These are phyloP conservation scores for Chionis minor DNA, from an alignment of 2,113 vertebrate genomes.

Conservation along the genomic window DNA sequence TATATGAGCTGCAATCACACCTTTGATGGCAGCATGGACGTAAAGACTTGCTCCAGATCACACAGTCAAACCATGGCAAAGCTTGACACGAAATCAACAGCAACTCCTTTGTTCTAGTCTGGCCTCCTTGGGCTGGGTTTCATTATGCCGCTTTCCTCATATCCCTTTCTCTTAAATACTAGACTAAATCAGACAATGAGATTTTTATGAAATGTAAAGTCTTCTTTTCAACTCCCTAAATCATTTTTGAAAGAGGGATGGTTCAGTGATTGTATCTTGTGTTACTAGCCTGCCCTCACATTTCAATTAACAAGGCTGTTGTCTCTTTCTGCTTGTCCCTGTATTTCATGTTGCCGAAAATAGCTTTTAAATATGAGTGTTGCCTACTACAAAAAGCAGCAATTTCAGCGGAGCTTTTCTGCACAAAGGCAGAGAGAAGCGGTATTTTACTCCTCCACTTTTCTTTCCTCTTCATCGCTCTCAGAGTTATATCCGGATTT, in stretches of 20 bases:
- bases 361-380: not conserved
- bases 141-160: constrained; percentile 32
- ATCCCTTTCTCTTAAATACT: constrained; percentile 25
- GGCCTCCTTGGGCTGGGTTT: constrained; percentile 50
- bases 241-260: not conserved
- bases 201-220: constrained; percentile 41
- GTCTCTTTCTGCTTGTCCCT: not conserved
- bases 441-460: not conserved
- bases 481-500: not conserved
- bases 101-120: constrained; percentile 42
- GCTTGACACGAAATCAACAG: constrained; percentile 31
- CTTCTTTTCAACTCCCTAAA: constrained; percentile 18
- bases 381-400: not conserved
- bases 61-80: constrained; percentile 15
- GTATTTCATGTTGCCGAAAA: not conserved
- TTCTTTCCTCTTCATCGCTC: not conserved
- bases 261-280: not conserved
- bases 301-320: not conserved
- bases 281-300: not conserved
- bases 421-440: not conserved
- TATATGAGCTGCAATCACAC: constrained; percentile 55
- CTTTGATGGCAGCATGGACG: constrained; percentile 37
- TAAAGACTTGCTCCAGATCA: constrained; percentile 11
- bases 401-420: not conserved
- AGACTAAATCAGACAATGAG: constrained; percentile 22